phyloP scores from a whole-genome alignment of 2,888 invertebrate species.

The Asteroscopus sphinx region DNA sequence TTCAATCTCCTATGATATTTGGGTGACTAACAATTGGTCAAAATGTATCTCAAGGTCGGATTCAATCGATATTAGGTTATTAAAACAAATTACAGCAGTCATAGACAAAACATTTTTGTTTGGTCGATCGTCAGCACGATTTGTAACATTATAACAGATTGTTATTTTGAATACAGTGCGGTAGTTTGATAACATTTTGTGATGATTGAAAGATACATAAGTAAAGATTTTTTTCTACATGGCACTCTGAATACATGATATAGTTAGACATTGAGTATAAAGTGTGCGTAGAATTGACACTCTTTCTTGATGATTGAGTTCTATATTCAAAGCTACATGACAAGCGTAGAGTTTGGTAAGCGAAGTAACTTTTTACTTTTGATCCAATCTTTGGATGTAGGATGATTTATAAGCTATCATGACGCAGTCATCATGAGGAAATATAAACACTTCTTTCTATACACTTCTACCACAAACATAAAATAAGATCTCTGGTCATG shows the following conservation, averaged over 20 bases:
- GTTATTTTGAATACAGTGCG: constrained; percentile 8
- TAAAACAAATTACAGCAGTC: not conserved
- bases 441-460: not conserved
- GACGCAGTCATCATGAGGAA: not conserved
- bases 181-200: not conserved
- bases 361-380: not conserved
- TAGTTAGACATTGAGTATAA: too few species aligned
- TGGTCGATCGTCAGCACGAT: too few species aligned
- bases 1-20: not conserved
- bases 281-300: too few species aligned
- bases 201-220: not conserved
- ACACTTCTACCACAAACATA: too few species aligned
- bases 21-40: constrained; percentile 1
- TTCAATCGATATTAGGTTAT: not conserved
- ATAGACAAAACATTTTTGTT: not conserved
- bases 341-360: not conserved
- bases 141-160: constrained; percentile 11
- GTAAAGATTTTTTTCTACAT: not conserved
- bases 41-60: not conserved
- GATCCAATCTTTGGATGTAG: not conserved
- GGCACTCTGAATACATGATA: not conserved
- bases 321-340: not conserved
- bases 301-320: too few species aligned
- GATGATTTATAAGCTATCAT: not conserved
- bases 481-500: too few species aligned